Percentiles rank a stretch among this genome's conserved stretches.
phyloP scores from a whole-genome alignment of 2,113 vertebrate species.

The Aplodontia rufa region DNA sequence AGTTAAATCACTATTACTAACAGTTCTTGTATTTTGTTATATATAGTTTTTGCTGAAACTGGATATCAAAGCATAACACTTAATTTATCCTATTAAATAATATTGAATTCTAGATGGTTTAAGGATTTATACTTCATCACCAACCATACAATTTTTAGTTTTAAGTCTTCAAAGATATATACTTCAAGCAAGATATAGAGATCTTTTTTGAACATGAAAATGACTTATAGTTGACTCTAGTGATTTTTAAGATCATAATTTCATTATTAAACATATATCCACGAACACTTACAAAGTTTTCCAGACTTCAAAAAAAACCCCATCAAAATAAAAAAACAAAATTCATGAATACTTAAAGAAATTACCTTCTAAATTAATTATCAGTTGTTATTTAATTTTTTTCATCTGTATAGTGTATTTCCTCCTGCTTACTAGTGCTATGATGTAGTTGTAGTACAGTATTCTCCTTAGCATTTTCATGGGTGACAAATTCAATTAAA shows the following conservation, averaged over 20 bases:
- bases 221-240: neutral
- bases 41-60: neutral
- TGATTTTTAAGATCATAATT: neutral
- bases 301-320: neutral
- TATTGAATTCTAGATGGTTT: neutral
- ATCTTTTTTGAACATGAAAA: neutral
- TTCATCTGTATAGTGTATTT: slow-evolving; percentile 35
- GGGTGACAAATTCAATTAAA: slow-evolving; percentile 90
- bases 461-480: slow-evolving; percentile 81
- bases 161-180: slow-evolving; percentile 15
- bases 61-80: neutral
- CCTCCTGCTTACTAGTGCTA: neutral
- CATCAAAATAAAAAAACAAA: slow-evolving; percentile 53
- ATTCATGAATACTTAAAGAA: neutral
- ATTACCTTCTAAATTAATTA: slow-evolving; percentile 62
- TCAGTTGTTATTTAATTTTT: slow-evolving; percentile 59
- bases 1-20: neutral
- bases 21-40: neutral
- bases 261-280: slow-evolving; percentile 6
- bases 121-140: slow-evolving; percentile 23
- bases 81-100: neutral
- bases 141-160: neutral
- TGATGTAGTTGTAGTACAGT: slow-evolving; percentile 65
- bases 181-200: neutral
- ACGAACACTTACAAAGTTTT: neutral